Evolutionary conservation across 1,140 invertebrate species (phyloP).

Genomic region (Thaumatotibia leucotreta): DNA sequence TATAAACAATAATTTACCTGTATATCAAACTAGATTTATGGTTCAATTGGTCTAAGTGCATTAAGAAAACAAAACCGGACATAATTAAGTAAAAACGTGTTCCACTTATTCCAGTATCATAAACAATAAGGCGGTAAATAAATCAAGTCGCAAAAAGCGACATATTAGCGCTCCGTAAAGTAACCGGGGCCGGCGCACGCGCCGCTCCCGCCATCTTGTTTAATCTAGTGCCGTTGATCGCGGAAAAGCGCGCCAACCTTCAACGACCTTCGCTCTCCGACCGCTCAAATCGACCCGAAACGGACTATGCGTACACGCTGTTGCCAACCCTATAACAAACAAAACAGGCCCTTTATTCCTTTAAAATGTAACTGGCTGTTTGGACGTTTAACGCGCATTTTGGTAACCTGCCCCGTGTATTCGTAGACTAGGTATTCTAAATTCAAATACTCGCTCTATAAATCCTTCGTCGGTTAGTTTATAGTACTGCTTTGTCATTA

Average conservation of each 20-base stretch:
- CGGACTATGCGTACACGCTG: slow-evolving; percentile 15
- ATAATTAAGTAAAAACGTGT: neutral
- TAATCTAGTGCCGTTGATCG: slow-evolving; percentile 73
- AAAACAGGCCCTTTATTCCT: neutral
- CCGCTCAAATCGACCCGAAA: slow-evolving; percentile 40
- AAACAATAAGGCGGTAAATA: neutral
- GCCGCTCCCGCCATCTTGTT: slow-evolving; percentile 70
- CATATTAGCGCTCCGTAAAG: slow-evolving; percentile 51
- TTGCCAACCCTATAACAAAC: slow-evolving; percentile 22
- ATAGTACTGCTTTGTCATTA: slow-evolving; percentile 60
- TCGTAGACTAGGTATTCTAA: slow-evolving; percentile 51
- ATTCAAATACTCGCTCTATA: slow-evolving; percentile 55
- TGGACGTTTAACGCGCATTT: neutral
- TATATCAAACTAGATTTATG: neutral
- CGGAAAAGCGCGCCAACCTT: slow-evolving; percentile 75
- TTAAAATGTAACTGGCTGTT: neutral
- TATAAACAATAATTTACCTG: neutral
- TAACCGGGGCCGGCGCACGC: slow-evolving; percentile 60
- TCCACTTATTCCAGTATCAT: neutral
- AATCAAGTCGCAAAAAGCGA: slow-evolving; percentile 16
- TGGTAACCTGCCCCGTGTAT: slow-evolving; percentile 36
- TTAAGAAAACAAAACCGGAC: neutral
- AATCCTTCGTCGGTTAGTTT: slow-evolving; percentile 51
- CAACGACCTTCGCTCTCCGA: slow-evolving; percentile 74
- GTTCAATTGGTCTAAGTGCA: neutral